Base-by-base conservation (phyloP, 1,140 invertebrate species). In the Drosophila funebris region DNA sequence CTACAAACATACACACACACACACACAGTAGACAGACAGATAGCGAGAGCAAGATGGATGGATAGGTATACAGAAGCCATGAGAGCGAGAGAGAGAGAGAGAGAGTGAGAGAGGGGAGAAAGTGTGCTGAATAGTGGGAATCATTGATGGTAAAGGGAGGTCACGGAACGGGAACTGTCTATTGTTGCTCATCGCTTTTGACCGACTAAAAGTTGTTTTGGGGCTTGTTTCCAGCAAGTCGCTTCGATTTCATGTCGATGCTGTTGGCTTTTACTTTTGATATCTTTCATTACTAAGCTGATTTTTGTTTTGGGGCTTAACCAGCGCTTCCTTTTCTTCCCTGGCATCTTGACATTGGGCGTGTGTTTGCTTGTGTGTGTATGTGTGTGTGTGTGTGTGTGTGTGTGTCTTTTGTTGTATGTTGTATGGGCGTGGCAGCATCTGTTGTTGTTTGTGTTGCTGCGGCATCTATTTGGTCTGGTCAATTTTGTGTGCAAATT, bases 401-500 rank as follows among this genome's bases (percentile, higher is more conserved):
- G 16, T 53, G 53, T 68, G 24, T 44, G 29, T 62, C 41, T 57
- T 56, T 78, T 69, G 64, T 72, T 57, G 67, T 14, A 16, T 27
- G 44, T 48, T 29, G 44, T 29, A 46, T 27, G 53, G 81, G 82
- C 77, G 77, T 77, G 82, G 77, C 43, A 44, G 43, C 77, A 79
- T 69, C 58, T 82, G 64, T 52, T 73, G 53, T 52, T 72, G 37
- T 41, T 73, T 46, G 43, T 72, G 37, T 41, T 52, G 24, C 53
- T 58, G 61, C 11, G 50, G 52, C 53, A 50, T 41, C 18, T 24
- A 64, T 67, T 64, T 60, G 54, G 54, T 41, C 46, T 61, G 80
- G 62, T 83, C 80, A 83, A 75, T 78, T 77, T 61, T 81, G 73
- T 78, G 79, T 73, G 60, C 61, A 81, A 87, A 87, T 88, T 82